These are phyloP conservation scores for Rostratula benghalensis DNA, from an alignment of 2,113 vertebrate species.

Conservation along the genomic window DNA sequence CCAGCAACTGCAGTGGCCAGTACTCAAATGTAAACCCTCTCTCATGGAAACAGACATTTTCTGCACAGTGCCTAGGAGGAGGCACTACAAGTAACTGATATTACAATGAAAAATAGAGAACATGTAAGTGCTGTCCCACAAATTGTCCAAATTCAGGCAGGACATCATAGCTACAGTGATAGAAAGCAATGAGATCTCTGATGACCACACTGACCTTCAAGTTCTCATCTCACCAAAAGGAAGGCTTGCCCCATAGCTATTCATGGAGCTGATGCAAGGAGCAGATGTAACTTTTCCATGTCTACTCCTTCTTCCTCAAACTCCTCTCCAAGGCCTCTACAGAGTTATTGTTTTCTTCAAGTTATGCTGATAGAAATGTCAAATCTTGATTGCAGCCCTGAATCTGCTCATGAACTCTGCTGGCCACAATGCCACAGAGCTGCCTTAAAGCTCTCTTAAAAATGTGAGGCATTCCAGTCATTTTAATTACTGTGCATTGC, in stretches of 20 bases:
- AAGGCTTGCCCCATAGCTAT: not conserved
- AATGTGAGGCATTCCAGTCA: slow-evolving; percentile 78
- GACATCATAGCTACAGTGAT: not conserved
- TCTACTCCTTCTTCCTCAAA: not conserved
- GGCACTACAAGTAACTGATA: not conserved
- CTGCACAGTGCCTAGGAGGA: not conserved
- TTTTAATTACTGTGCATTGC: slow-evolving; percentile 79
- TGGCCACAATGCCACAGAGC: slow-evolving; percentile 52
- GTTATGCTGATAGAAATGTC: not conserved
- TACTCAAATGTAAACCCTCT: not conserved
- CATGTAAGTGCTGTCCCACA: not conserved
- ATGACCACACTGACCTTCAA: not conserved
- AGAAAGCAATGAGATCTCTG: not conserved
- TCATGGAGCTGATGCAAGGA: not conserved
- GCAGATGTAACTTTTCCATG: not conserved
- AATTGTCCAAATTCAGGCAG: not conserved
- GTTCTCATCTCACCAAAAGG: not conserved
- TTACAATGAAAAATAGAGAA: not conserved
- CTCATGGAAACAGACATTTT: not conserved
- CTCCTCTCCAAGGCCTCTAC: not conserved
- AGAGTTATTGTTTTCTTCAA: not conserved
- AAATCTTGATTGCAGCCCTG: not conserved
- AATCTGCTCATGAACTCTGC: slow-evolving; percentile 50
- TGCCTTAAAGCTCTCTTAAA: slow-evolving; percentile 71
- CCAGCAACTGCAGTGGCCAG: not conserved